A percentile compares a stretch with the other conserved stretches of the same genome.
phyloP scores from a whole-genome alignment of 2,113 vertebrate species.

The Aviceda subcristata region DNA sequence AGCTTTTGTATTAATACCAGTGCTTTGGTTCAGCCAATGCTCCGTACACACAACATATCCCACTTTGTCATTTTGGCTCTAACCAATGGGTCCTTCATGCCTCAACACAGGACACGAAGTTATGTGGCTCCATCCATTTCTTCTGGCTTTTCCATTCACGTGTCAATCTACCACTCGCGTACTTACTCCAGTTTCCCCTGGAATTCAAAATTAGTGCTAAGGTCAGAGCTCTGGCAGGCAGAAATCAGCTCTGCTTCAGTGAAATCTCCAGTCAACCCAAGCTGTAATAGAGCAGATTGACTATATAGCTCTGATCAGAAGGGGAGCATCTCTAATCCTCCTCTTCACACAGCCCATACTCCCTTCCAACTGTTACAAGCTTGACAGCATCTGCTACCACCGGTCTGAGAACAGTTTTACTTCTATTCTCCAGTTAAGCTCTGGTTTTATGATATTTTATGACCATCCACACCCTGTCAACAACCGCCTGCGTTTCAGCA shows the following conservation, averaged over 20 bases:
- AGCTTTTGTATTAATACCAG: neutral
- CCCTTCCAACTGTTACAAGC: neutral
- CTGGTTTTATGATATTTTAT: neutral
- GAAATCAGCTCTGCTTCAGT: neutral
- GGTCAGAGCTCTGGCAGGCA: neutral
- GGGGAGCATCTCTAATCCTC: neutral
- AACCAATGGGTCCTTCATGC: neutral
- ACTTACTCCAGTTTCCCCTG: neutral
- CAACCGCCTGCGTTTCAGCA: rapidly evolving
- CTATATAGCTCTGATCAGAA: neutral
- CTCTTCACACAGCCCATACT: neutral
- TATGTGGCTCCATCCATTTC: neutral
- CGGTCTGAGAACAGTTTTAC: neutral
- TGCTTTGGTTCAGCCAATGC: neutral
- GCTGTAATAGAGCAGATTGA: neutral
- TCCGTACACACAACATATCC: neutral
- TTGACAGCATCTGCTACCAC: neutral
- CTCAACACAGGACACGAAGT: neutral
- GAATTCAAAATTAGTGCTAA: neutral
- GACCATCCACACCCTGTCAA: neutral
- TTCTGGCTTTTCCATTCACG: neutral
- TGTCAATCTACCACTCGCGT: neutral
- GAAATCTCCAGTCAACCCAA: neutral
- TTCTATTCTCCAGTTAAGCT: neutral
- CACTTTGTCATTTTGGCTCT: neutral